These are phyloP conservation scores for Pseudococcus longispinus DNA, from an alignment of 2,888 invertebrate genomes.

Conservation along the genomic window DNA sequence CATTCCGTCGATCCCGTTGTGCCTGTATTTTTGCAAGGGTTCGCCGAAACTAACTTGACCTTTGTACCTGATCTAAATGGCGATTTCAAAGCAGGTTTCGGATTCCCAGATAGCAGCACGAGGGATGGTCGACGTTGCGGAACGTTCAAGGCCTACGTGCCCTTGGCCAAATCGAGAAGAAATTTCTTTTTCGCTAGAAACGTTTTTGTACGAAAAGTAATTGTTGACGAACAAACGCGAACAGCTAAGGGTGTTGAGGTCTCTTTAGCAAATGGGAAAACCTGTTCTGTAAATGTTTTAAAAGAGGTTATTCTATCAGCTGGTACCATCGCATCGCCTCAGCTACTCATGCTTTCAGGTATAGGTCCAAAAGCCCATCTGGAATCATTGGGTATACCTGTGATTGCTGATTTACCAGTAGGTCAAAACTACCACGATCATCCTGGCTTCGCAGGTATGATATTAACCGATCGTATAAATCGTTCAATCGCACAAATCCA, in stretches of 20 bases:
- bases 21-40: not conserved
- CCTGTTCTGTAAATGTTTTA: conserved; percentile 4
- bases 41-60: not conserved
- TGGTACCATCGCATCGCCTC: conserved; percentile 58
- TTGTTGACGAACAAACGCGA: conserved; percentile 54
- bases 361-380: conserved; percentile 58
- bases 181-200: conserved; percentile 58
- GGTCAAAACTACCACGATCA: conserved; percentile 58
- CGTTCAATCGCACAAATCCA: conserved; percentile 21
- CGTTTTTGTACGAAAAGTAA: conserved; percentile 53
- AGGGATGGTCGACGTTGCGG: conserved; percentile 57
- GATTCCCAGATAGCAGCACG: conserved; percentile 35
- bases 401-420: conserved; percentile 58
- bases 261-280: conserved; percentile 33
- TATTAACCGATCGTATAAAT: conserved; percentile 47
- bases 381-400: conserved; percentile 52
- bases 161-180: conserved; percentile 50
- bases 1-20: conserved; percentile 1
- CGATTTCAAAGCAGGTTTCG: not conserved
- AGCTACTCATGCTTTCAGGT: conserved; percentile 59
- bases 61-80: not conserved
- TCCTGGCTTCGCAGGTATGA: conserved; percentile 36
- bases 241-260: conserved; percentile 57
- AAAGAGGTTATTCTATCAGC: conserved; percentile 58
- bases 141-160: conserved; percentile 58